Percentiles rank a stretch among this genome's conserved stretches.
Evolutionary conservation across 2,888 invertebrate species (phyloP).

Genomic region (Rhagonycha fulva): DNA sequence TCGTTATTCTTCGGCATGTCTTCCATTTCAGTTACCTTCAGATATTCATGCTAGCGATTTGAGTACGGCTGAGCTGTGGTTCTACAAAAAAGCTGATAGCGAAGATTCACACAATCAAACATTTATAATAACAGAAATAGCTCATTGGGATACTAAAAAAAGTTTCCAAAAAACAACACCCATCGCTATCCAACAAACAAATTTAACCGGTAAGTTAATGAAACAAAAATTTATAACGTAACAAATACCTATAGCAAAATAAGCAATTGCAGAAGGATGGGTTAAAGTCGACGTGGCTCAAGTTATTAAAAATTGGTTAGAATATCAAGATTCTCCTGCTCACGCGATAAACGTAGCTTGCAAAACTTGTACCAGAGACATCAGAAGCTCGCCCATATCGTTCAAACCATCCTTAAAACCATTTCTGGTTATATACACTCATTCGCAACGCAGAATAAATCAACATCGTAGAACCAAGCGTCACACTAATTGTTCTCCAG

Average conservation of each 20-base stretch:
- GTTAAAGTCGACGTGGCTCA: slow-evolving; percentile 78
- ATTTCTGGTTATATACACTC: slow-evolving; percentile 79
- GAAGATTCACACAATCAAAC: slow-evolving; percentile 72
- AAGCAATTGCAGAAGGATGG: slow-evolving; percentile 70
- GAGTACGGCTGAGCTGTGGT: slow-evolving; percentile 79
- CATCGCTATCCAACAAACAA: slow-evolving; percentile 78
- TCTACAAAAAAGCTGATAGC: slow-evolving; percentile 72
- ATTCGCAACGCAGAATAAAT: slow-evolving; percentile 65
- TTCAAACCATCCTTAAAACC: slow-evolving; percentile 72
- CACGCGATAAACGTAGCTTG: slow-evolving; percentile 79
- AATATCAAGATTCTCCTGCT: slow-evolving; percentile 66
- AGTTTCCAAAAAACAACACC: slow-evolving; percentile 79
- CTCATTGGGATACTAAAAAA: slow-evolving; percentile 71
- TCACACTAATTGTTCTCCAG: slow-evolving; percentile 70
- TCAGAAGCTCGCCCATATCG: slow-evolving; percentile 69
- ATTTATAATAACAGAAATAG: slow-evolving; percentile 78
- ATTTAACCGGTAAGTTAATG: slow-evolving; percentile 61
- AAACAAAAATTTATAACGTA: not conserved
- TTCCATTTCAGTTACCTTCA: slow-evolving; percentile 76
- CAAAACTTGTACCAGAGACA: slow-evolving; percentile 72
- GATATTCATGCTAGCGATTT: slow-evolving; percentile 77
- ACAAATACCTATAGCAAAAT: not conserved
- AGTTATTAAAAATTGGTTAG: slow-evolving; percentile 77
- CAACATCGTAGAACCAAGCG: slow-evolving; percentile 51
- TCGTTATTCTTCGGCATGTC: slow-evolving; percentile 70